A percentile compares a stretch with the other conserved stretches of the same genome.
phyloP scores from a whole-genome alignment of 2,888 invertebrate species.

The Trypoxylon attenuatum region DNA sequence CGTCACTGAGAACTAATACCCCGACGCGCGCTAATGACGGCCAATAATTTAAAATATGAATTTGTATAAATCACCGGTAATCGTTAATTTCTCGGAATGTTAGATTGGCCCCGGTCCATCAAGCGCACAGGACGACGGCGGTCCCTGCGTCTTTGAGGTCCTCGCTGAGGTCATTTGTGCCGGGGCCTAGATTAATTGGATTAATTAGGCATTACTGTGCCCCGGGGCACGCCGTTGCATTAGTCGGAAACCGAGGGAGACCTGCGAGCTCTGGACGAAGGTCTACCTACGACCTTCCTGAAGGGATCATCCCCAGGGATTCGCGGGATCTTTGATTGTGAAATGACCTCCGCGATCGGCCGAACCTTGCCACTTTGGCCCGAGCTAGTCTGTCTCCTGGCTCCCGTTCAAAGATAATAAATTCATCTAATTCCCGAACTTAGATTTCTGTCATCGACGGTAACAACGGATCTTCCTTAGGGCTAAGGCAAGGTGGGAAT shows the following conservation, averaged over 20 bases:
- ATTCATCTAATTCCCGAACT: too few relatives aligned
- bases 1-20: constrained; percentile 65
- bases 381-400: too few relatives aligned
- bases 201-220: constrained; percentile 74
- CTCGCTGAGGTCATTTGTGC: constrained; percentile 73
- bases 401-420: too few relatives aligned
- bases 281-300: constrained; percentile 47
- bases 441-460: too few relatives aligned
- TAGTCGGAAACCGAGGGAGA: constrained; percentile 57
- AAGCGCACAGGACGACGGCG: constrained; percentile 56
- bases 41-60: constrained; percentile 74
- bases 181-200: constrained; percentile 73
- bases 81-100: constrained; percentile 75
- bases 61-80: constrained; percentile 74
- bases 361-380: too few relatives aligned
- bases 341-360: constrained; percentile 38
- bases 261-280: constrained; percentile 42
- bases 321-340: constrained; percentile 53
- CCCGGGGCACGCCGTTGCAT: constrained; percentile 70
- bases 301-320: constrained; percentile 40
- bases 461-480: too few relatives aligned
- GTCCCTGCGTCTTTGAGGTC: constrained; percentile 56
- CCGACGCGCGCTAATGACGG: constrained; percentile 70
- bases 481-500: too few relatives aligned
- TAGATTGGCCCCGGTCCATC: constrained; percentile 72